phyloP scores from a whole-genome alignment of 2,888 invertebrate genomes.

The Phyllotreta cruciferae region DNA sequence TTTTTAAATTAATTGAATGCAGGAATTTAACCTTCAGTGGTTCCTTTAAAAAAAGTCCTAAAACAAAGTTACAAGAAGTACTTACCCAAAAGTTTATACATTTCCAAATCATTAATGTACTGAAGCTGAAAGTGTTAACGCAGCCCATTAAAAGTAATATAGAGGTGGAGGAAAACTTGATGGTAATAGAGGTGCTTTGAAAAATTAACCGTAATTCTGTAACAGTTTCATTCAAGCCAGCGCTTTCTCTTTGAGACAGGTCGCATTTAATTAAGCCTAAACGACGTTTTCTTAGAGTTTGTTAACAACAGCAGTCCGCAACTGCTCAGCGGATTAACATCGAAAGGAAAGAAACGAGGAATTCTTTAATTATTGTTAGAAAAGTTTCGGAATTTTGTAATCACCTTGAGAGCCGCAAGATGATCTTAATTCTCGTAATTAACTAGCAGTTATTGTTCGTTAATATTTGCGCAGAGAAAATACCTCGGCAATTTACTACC shows the following conservation, averaged over 20 bases:
- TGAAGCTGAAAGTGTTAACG: too few species aligned
- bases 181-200: too few species aligned
- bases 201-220: not conserved
- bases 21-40: too few species aligned
- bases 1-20: too few species aligned
- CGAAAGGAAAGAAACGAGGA: slow-evolving; percentile 33
- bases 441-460: slow-evolving; percentile 27
- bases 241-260: not conserved
- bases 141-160: too few species aligned
- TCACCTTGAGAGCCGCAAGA: slow-evolving; percentile 32
- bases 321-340: slow-evolving; percentile 29
- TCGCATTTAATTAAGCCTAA: slow-evolving; percentile 9
- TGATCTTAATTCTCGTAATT: slow-evolving; percentile 28
- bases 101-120: too few species aligned
- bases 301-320: slow-evolving; percentile 25
- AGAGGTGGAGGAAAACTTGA: too few species aligned
- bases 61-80: too few species aligned
- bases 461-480: slow-evolving; percentile 22
- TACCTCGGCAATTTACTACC: slow-evolving; percentile 12
- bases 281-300: slow-evolving; percentile 21
- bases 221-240: not conserved
- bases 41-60: too few species aligned
- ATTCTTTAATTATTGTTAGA: slow-evolving; percentile 36
- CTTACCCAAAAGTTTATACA: too few species aligned
- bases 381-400: slow-evolving; percentile 37